A percentile compares a stretch with the other conserved stretches of the same genome.
Evolutionary conservation across 2,113 vertebrate species (phyloP).

Genomic region (Actenoides hombroni): DNA sequence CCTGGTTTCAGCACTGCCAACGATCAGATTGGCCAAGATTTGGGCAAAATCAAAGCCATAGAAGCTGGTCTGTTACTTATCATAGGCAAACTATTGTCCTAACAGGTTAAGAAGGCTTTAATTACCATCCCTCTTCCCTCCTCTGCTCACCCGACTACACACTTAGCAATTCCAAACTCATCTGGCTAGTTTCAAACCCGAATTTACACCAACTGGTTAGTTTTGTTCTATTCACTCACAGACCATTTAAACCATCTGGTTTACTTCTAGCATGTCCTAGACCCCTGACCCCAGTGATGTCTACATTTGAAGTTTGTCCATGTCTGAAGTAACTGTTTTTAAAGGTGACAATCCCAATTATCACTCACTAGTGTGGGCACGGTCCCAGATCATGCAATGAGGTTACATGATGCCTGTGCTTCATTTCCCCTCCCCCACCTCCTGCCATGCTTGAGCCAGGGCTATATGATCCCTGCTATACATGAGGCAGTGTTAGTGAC

Average conservation of each 20-base stretch:
- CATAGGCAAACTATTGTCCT: neutral
- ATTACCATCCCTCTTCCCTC: neutral
- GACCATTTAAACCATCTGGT: slow-evolving; percentile 48
- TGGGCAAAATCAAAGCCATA: accelerated
- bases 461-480: neutral
- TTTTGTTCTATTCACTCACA: slow-evolving; percentile 15
- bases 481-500: neutral
- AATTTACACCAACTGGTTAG: slow-evolving; percentile 41
- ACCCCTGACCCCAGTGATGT: slow-evolving; percentile 20
- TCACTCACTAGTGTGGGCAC: neutral
- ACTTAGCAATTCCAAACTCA: slow-evolving; percentile 16
- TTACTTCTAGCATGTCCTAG: slow-evolving; percentile 39
- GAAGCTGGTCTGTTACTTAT: neutral
- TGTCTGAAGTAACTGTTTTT: slow-evolving; percentile 41
- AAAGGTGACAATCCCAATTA: slow-evolving; percentile 52
- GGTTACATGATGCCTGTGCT: neutral
- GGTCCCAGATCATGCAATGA: neutral
- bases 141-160: neutral
- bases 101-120: neutral
- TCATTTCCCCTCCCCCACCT: neutral
- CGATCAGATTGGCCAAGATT: neutral
- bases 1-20: neutral
- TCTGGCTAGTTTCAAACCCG: slow-evolving; percentile 56
- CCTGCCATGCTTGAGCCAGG: neutral
- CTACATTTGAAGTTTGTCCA: neutral